These are phyloP conservation scores for Podarcis cretensis DNA, from an alignment of 2,113 vertebrate genomes.

Conservation along the genomic window DNA sequence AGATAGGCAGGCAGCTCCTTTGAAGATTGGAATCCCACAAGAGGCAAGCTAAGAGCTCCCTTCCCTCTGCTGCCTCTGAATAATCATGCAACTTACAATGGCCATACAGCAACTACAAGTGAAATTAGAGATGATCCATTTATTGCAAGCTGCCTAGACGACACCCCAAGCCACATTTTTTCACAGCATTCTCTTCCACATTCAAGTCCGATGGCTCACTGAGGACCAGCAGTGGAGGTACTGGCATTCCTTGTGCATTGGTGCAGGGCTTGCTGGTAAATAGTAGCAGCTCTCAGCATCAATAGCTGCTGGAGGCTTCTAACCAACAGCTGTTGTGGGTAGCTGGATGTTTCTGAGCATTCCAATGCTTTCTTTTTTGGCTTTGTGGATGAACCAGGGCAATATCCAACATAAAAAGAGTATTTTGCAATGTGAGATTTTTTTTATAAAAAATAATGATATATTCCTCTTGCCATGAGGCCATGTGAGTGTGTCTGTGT, in stretches of 20 bases:
- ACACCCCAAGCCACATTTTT: not conserved
- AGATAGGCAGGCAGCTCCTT: conserved; percentile 44
- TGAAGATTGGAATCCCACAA: conserved; percentile 36
- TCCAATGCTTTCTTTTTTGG: not conserved
- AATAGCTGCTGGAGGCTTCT: not conserved
- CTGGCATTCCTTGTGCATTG: not conserved
- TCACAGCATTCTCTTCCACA: not conserved
- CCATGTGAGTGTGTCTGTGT: too few species aligned
- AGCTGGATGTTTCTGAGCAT: not conserved
- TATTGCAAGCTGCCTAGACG: not conserved
- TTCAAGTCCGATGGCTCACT: not conserved
- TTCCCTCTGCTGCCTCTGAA: not conserved
- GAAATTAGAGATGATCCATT: not conserved
- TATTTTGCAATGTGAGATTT: not conserved
- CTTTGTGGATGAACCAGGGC: not conserved
- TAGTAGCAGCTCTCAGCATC: not conserved
- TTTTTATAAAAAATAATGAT: too few species aligned
- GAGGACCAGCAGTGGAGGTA: not conserved
- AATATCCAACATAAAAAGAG: not conserved
- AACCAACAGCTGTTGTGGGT: not conserved
- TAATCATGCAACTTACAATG: not conserved
- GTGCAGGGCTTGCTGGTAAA: not conserved
- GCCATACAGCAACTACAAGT: not conserved
- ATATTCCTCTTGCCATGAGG: too few species aligned
- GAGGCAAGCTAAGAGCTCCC: not conserved